Evolutionary conservation across 2,113 vertebrate genomes (phyloP), one percentile per base, ranked within the genome.

Genomic region (Hoplias malabaricus): DNA sequence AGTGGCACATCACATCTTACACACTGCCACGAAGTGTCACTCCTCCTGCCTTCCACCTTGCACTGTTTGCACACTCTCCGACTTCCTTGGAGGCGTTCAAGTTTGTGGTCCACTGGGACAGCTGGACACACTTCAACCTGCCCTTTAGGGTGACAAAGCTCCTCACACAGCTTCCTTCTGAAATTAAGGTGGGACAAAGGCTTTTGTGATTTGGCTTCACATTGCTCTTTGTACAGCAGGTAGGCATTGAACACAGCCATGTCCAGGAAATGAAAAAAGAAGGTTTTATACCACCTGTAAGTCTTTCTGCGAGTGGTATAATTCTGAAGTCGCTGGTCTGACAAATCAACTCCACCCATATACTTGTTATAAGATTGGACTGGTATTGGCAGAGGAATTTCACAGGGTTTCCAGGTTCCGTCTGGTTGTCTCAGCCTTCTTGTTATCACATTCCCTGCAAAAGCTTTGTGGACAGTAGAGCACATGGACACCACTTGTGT

Each of bases 381-480:
- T 48, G 69, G 27, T 6, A 36, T 4, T 1, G 68, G 80, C 14
- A 40, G 31, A 9, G 46, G 59, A 25, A 71, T 12, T 5, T 19
- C 3, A 9, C 42, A 6, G 9, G 46, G 23, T 31, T 10, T 34
- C 69, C 42, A 79, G 21, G 19, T 19, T 11, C 59, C 43, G 54
- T 57, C 14, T 2, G 21, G 29, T 21, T 38, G 23, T 6, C 43
- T 68, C 12, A 36, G 23, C 38, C 67, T 68, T 61, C 69, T 69
- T 12, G 46, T 4, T 11, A 65, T 53, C 3, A 19, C 38, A 2
- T 34, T 7, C 38, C 66, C 77, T 27, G 23, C 43, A 36, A n/a
- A 66, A 1, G 57, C 72, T 21, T 65, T 25, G 33, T 79, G 77
- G 7, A 82, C n/a, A 9, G 76, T 76, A 4, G 65, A 75, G 48